Evolutionary conservation across 1,140 invertebrate species (phyloP), one percentile per base, ranked within the genome.

Genomic region (Maniola jurtina): DNA sequence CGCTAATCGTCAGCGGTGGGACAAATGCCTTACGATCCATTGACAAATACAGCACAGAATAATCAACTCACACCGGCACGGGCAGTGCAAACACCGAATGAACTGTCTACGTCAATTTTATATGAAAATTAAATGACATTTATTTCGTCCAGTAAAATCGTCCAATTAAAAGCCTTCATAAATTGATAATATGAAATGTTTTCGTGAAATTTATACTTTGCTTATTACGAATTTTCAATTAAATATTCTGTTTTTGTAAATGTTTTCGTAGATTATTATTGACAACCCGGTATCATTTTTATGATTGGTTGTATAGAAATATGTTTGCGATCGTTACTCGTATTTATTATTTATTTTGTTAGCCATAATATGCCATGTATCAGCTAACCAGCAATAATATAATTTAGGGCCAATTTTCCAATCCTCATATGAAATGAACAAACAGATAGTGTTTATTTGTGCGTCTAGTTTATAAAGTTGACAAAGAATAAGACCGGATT

Each of bases 1-100:
- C n/a, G n/a, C n/a, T n/a, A n/a, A n/a, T n/a, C n/a, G n/a, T n/a
- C 25, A 25, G 1, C 25, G 25, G 1, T 25, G 25, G 25, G 25
- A 25, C 25, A 25, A n/a, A n/a, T n/a, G 40, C 40, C 11, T 42
- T 42, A 42, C 40, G 40, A 34, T 8, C 50, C 52, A 55, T 55
- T 55, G 52, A 35, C 52, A 55, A 55, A 55, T 55, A 55, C 34
- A 55, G 34, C 52, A n/a, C 8, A 7, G 52, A 55, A 55, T 55
- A 55, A 55, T 55, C 52, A 55, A 34, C 52, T 16, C 52, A 13
- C 52, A 55, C 25, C 52, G 52, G 33, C 48, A 5, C 52, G 13
- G 14, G 10, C 48, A 50, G 16, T 13, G 13, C 52, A 55, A 55
- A 55, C 52, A 34, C 11, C 52, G 33, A 55, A 55, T 55, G 52